These are phyloP conservation scores for Myiopsitta monachus DNA, from an alignment of 2,113 vertebrate species.

Conservation along the genomic window DNA sequence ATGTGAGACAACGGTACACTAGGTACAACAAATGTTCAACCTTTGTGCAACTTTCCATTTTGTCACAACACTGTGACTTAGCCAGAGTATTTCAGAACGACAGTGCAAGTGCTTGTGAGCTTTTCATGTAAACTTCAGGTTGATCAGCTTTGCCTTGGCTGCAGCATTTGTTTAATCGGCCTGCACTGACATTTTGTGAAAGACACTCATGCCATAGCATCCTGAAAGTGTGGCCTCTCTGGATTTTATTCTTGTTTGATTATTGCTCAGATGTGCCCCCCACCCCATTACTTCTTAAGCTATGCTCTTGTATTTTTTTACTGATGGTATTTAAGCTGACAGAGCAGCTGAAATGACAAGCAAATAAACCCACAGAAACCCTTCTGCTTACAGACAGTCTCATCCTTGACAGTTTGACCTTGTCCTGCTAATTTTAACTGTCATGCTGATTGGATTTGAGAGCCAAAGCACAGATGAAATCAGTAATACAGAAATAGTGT, in stretches of 20 bases:
- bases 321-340: constrained; percentile 69
- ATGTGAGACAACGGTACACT: not conserved
- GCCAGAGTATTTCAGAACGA: not conserved
- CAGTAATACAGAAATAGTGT: constrained; percentile 35
- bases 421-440: constrained; percentile 73
- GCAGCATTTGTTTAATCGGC: constrained; percentile 3
- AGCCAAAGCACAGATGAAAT: constrained; percentile 15
- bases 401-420: constrained; percentile 72
- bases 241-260: constrained; percentile 60
- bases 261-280: constrained; percentile 16
- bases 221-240: constrained; percentile 9
- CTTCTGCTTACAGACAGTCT: constrained; percentile 51
- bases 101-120: not conserved
- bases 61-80: not conserved
- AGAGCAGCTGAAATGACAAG: constrained; percentile 68
- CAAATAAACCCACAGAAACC: constrained; percentile 62
- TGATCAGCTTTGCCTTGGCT: not conserved
- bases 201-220: not conserved
- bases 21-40: not conserved
- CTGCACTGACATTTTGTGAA: constrained; percentile 44
- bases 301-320: constrained; percentile 39
- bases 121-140: not conserved
- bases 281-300: constrained; percentile 56
- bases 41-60: not conserved
- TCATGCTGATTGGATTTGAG: constrained; percentile 61